Percentiles rank a stretch among this genome's conserved stretches.
These are phyloP conservation scores for Oxyteleia sp. DNA, from an alignment of 2,888 invertebrate species.

Conservation along the genomic window DNA sequence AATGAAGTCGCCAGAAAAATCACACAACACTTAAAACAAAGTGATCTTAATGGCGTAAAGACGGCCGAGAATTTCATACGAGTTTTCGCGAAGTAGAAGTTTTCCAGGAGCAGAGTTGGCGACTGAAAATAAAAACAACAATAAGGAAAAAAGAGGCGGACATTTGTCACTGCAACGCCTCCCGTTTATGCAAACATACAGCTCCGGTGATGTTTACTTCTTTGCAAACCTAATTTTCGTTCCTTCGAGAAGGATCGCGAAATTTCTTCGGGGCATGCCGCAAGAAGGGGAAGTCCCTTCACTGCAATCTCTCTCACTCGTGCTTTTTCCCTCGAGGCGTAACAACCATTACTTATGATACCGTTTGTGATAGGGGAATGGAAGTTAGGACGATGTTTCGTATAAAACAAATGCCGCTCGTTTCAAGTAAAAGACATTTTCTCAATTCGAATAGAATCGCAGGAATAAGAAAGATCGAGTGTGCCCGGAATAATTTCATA, in stretches of 20 bases:
- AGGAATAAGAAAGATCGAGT: conserved; percentile 52
- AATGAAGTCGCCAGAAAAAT: conserved; percentile 18
- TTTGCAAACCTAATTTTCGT: conserved; percentile 86
- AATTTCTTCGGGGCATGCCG: conserved; percentile 77
- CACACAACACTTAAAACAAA: conserved; percentile 77
- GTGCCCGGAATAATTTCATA: conserved; percentile 59
- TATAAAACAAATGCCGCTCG: conserved; percentile 69
- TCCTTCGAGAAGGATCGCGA: conserved; percentile 77
- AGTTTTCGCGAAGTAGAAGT: conserved; percentile 78
- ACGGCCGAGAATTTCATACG: conserved; percentile 76
- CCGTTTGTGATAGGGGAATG: conserved; percentile 74
- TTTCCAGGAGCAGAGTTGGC: conserved; percentile 69
- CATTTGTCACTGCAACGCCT: conserved; percentile 85
- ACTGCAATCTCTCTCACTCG: conserved; percentile 65
- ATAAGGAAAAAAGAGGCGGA: conserved; percentile 71
- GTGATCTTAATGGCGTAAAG: conserved; percentile 84
- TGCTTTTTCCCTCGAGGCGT: conserved; percentile 71
- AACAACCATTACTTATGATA: conserved; percentile 75
- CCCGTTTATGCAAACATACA: conserved; percentile 85
- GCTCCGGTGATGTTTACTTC: conserved; percentile 85
- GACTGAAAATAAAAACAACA: conserved; percentile 65
- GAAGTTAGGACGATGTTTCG: conserved; percentile 70
- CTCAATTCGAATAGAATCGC: conserved; percentile 57
- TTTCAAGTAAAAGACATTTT: conserved; percentile 67
- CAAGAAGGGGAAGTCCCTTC: conserved; percentile 54